Evolutionary conservation across 2,888 invertebrate genomes (phyloP), one percentile per base, ranked within the genome.

Genomic region (Panorpa germanica): DNA sequence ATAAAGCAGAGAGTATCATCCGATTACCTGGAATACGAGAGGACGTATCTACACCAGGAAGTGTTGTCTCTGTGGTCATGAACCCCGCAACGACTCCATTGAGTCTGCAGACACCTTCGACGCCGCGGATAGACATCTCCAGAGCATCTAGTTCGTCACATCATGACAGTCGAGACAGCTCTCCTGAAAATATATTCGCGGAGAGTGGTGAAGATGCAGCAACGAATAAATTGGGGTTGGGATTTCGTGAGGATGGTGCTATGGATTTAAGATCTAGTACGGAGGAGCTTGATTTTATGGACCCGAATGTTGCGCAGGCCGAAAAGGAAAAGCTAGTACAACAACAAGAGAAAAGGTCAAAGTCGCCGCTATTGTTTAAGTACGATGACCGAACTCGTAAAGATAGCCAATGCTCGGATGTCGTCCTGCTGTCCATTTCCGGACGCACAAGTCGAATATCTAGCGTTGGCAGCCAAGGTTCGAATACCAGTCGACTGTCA

Each of bases 51-150:
- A 47, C 49, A 19, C 44, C 42, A 10, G 11, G 4, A 21, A 21
- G 11, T 41, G 40, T 35, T 41, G 47, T 14, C 41, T 45, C 33
- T 35, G 45, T 32, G 44, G 47, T 37, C 29, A 50, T 40, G 40
- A 39, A 40, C 14, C 40, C 41, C 11, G 42, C 41, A 8, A 41
- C 43, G 39, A 39, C 45, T 24, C 41, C 46, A 6, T 38, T 44
- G 25, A 44, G 46, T 3, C 48, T 65, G 23, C 62, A 64, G 41
- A 70, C 76, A 25, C 75, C 80, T 12, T 65, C 69, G 39, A 75
- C 83, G 29, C 85, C 85, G 13, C 67, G 86, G 44, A 86, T 85
- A 43, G 85, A 86, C 57, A 78, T 86, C 49, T 85, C 83, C 40
- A 67, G 85, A 40, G 85, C 86, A 4, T 82, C 82, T 46, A 81